A percentile compares a stretch with the other conserved stretches of the same genome.
Conservation (phyloP, 2,113 vertebrate genomes). For the Elephas maximus region DNA sequence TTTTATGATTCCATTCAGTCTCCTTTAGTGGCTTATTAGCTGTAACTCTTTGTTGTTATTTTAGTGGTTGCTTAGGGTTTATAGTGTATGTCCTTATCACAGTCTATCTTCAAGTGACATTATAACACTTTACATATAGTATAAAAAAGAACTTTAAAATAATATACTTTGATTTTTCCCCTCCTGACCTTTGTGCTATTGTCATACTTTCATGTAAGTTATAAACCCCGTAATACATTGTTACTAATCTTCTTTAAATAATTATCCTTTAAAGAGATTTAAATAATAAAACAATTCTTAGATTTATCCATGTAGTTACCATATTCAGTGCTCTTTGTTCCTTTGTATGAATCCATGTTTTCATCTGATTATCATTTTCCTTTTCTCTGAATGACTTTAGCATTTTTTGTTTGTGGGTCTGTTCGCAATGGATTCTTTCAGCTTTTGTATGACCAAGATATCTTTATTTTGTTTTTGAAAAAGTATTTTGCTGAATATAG, state of each 20-base stretch:
- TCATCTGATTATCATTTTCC: too few relatives aligned
- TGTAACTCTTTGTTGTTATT: background rate
- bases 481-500: too few relatives aligned
- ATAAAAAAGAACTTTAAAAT: background rate
- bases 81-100: background rate
- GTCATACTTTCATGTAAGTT: background rate
- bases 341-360: too few relatives aligned
- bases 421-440: too few relatives aligned
- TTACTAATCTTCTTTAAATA: background rate
- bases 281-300: background rate
- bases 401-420: too few relatives aligned
- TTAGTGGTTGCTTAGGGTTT: background rate
- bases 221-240: background rate
- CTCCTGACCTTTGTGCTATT: background rate
- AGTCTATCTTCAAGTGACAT: background rate
- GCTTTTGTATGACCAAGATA: too few relatives aligned
- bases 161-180: background rate
- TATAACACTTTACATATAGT: background rate
- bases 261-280: background rate
- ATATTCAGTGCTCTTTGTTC: too few relatives aligned
- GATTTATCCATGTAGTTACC: too few relatives aligned
- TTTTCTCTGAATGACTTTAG: too few relatives aligned
- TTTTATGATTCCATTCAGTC: background rate
- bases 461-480: too few relatives aligned
- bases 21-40: background rate